These are phyloP conservation scores for Saccopteryx leptura DNA, from an alignment of 2,113 vertebrate genomes.

Conservation along the genomic window DNA sequence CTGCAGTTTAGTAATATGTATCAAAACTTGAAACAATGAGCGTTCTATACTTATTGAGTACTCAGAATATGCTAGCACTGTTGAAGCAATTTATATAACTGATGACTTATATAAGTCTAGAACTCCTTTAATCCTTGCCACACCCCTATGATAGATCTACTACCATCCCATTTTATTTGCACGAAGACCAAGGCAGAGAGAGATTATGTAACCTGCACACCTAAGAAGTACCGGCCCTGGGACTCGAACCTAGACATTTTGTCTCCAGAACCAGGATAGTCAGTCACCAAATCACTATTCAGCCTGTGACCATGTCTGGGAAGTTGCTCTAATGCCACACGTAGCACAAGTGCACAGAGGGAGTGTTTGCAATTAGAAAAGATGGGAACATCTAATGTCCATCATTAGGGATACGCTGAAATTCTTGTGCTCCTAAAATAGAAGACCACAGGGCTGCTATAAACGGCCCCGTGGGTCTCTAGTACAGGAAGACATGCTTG, in stretches of 20 bases:
- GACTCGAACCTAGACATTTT: neutral
- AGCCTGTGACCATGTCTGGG: neutral
- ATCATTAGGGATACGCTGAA: neutral
- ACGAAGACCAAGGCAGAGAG: neutral
- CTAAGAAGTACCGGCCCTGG: neutral
- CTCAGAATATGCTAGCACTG: neutral
- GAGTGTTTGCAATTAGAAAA: neutral
- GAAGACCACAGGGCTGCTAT: neutral
- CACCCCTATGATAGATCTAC: fast-evolving
- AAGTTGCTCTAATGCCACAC: neutral
- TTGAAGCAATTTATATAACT: neutral
- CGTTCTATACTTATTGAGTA: neutral
- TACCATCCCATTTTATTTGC: neutral
- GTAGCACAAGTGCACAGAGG: neutral
- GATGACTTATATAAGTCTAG: neutral
- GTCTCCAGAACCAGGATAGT: neutral
- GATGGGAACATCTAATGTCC: neutral
- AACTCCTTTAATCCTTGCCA: neutral
- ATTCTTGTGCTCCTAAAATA: neutral
- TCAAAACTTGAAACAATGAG: neutral
- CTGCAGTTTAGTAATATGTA: too few relatives aligned
- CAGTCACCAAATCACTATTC: neutral
- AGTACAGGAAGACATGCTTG: neutral
- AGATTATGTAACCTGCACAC: neutral
- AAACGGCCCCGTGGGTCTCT: neutral